A percentile compares a stretch with the other conserved stretches of the same genome.
These are phyloP conservation scores for Globodera rostochiensis DNA, from an alignment of 1,140 invertebrate genomes.

Conservation along the genomic window DNA sequence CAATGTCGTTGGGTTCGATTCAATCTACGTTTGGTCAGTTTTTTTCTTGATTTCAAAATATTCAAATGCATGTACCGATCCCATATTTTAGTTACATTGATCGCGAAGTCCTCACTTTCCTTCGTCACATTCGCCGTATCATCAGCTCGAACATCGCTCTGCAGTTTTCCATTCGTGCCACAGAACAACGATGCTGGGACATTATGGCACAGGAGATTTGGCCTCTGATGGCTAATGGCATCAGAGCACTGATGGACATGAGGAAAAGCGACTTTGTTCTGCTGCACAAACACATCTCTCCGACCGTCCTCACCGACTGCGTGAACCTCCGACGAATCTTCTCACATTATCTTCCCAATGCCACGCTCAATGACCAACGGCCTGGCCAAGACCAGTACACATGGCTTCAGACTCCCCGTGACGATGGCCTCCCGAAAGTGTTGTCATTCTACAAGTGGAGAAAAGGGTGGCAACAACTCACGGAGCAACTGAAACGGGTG, in stretches of 20 bases:
- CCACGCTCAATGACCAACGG: too few species aligned
- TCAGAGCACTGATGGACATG: not conserved
- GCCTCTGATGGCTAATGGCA: not conserved
- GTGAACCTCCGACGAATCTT: not conserved
- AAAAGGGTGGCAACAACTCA: too few species aligned
- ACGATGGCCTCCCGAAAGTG: not conserved
- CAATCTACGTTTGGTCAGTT: not conserved
- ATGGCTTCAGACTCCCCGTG: not conserved
- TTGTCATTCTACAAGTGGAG: not conserved
- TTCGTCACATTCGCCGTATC: not conserved
- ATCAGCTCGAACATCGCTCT: not conserved
- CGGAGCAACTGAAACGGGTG: too few species aligned
- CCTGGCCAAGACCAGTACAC: not conserved
- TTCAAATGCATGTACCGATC: too few species aligned
- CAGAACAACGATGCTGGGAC: not conserved
- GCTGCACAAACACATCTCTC: not conserved
- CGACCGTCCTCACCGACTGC: not conserved
- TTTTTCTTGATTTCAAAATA: not conserved
- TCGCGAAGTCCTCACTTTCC: too few species aligned
- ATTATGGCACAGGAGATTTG: not conserved
- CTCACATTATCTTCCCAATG: not conserved
- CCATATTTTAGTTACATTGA: not conserved
- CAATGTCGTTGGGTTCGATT: not conserved
- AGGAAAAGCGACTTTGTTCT: not conserved
- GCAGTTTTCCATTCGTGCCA: not conserved